Percentiles rank a stretch among this genome's conserved stretches.
Evolutionary conservation across 2,888 invertebrate genomes (phyloP).

Genomic region (Gortyna flavago): DNA sequence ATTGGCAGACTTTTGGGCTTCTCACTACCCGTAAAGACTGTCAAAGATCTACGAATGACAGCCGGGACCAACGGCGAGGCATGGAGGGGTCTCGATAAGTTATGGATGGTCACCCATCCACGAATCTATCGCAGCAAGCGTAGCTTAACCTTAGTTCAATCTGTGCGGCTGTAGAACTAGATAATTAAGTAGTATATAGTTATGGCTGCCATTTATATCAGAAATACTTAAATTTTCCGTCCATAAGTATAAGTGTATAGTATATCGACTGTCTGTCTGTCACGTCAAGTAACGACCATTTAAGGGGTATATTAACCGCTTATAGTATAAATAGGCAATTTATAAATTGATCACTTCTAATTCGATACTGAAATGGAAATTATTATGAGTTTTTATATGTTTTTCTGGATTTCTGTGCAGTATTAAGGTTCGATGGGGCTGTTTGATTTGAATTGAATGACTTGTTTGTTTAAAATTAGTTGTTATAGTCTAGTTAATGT

Average conservation of each 20-base stretch:
- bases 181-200: not conserved
- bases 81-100: too few species aligned
- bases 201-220: conserved; percentile 26
- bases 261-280: conserved; percentile 78
- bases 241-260: conserved; percentile 73
- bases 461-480: conserved; percentile 44
- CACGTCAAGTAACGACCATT: conserved; percentile 76
- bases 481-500: conserved; percentile 2
- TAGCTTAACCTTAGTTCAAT: not conserved
- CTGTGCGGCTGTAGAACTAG: not conserved
- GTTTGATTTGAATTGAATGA: conserved; percentile 57
- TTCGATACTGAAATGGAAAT: conserved; percentile 73
- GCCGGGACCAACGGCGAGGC: not conserved
- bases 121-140: not conserved
- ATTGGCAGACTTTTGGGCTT: not conserved
- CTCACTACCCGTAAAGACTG: not conserved
- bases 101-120: not conserved
- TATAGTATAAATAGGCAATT: conserved; percentile 85
- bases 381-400: conserved; percentile 76
- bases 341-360: conserved; percentile 78
- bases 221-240: conserved; percentile 51
- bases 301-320: conserved; percentile 83
- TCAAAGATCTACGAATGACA: not conserved
- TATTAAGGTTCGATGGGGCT: conserved; percentile 47
- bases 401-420: conserved; percentile 47